phyloP scores from a whole-genome alignment of 2,113 vertebrate genomes.

The Chascanopsetta lugubris region DNA sequence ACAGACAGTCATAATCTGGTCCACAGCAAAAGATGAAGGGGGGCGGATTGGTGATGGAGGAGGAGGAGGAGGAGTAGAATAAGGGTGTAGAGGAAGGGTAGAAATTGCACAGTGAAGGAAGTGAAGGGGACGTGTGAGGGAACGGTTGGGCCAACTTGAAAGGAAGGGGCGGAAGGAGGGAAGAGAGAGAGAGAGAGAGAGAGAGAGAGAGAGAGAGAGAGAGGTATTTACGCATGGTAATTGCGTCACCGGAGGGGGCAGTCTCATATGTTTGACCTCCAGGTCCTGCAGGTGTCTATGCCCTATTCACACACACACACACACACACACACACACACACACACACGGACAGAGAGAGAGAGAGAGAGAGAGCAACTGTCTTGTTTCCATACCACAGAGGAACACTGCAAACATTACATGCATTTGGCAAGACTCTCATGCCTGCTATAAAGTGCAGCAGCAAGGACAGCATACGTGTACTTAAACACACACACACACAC shows the following conservation, averaged over 20 bases:
- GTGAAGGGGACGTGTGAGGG: slow-evolving; percentile 12
- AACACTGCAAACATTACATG: slow-evolving; percentile 46
- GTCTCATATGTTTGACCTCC: slow-evolving; percentile 74
- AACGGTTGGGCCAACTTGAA: slow-evolving; percentile 9
- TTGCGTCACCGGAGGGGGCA: slow-evolving; percentile 70
- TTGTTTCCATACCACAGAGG: slow-evolving; percentile 29
- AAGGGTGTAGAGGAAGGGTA: slow-evolving; percentile 5
- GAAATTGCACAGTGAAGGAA: slow-evolving; percentile 11
- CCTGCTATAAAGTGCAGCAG: slow-evolving; percentile 38
- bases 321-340: slow-evolving; percentile 28
- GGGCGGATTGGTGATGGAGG: background rate
- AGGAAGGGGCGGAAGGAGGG: background rate
- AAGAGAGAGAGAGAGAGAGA: background rate
- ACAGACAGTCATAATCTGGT: slow-evolving; percentile 73
- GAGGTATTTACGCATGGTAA: slow-evolving; percentile 60
- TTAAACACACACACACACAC: slow-evolving; percentile 29
- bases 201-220: slow-evolving; percentile 1
- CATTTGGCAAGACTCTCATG: slow-evolving; percentile 36
- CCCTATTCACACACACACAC: slow-evolving; percentile 2
- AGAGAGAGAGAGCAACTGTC: slow-evolving; percentile 12
- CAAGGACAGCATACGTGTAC: slow-evolving; percentile 31
- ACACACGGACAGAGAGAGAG: background rate
- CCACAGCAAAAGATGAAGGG: slow-evolving; percentile 36
- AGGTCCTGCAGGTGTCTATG: slow-evolving; percentile 76
- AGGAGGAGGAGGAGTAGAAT: background rate